phyloP scores from a whole-genome alignment of 2,797 vertebrate genomes.

The Parauchenoglanis punctatus region DNA sequence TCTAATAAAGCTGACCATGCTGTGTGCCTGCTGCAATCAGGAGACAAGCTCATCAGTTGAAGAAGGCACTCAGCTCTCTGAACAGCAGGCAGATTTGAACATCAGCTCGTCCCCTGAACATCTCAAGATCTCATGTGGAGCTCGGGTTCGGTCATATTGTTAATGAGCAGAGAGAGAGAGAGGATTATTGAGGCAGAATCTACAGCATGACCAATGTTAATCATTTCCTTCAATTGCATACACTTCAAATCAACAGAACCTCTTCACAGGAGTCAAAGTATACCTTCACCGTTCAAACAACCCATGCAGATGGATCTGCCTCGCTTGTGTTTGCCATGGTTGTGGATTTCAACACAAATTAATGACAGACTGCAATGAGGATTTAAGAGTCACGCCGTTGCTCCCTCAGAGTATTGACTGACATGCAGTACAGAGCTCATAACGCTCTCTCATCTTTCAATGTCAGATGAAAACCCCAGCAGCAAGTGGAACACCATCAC shows the following conservation, averaged over 20 bases:
- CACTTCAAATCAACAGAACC: constrained; percentile 10
- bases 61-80: constrained; percentile 12
- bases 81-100: constrained; percentile 8
- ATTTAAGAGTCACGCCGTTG: constrained; percentile 12
- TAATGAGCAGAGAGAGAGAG: background rate
- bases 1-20: constrained; percentile 44
- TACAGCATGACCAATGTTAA: background rate
- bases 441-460: constrained; percentile 19
- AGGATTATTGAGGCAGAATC: background rate
- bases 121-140: background rate
- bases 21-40: constrained; percentile 36
- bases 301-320: background rate
- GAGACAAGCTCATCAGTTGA: constrained; percentile 33
- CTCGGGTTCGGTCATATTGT: background rate
- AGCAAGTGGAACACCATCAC: constrained; percentile 13
- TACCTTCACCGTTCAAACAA: constrained; percentile 15
- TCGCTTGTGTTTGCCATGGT: background rate
- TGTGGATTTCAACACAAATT: constrained; percentile 23
- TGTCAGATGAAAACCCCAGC: constrained; percentile 33
- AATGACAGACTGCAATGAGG: constrained; percentile 21
- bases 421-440: constrained; percentile 29
- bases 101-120: background rate
- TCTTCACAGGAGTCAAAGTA: background rate
- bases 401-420: constrained; percentile 24
- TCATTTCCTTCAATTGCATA: background rate